phyloP scores from a whole-genome alignment of 1,140 invertebrate species.

The Neodiprion virginianus region DNA sequence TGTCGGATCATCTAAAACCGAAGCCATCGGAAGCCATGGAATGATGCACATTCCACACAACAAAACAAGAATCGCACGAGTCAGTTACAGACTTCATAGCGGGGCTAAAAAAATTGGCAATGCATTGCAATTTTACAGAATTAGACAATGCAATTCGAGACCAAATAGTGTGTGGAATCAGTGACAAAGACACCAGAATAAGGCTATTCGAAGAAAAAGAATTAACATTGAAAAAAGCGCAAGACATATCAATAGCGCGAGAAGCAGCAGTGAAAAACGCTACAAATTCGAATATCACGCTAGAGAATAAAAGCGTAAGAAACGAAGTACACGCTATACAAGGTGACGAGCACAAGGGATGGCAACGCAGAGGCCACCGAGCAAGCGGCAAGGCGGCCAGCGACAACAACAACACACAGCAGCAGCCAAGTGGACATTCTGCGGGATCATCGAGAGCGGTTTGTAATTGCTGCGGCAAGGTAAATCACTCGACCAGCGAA shows the following conservation, averaged over 20 bases:
- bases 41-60: conserved; percentile 14
- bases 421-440: neutral
- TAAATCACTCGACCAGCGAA: conserved; percentile 20
- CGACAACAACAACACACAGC: conserved; percentile 10
- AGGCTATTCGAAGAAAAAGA: conserved; percentile 20
- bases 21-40: conserved; percentile 19
- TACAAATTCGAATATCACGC: neutral
- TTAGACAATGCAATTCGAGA: conserved; percentile 20
- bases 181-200: conserved; percentile 9
- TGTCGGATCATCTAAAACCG: conserved; percentile 16
- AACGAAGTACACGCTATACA: conserved; percentile 9
- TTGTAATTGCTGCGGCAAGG: conserved; percentile 28
- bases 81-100: conserved; percentile 18
- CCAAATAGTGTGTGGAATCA: conserved; percentile 17
- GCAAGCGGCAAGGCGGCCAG: neutral
- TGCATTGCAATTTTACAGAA: conserved; percentile 13
- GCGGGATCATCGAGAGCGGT: neutral
- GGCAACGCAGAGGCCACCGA: conserved; percentile 9
- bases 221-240: conserved; percentile 18
- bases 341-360: neutral
- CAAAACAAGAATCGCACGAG: conserved; percentile 18
- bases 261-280: conserved; percentile 20
- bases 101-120: conserved; percentile 14
- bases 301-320: conserved; percentile 14
- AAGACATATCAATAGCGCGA: conserved; percentile 14